Conservation (phyloP, 2,113 vertebrate genomes). For the Onychostoma macrolepis region DNA sequence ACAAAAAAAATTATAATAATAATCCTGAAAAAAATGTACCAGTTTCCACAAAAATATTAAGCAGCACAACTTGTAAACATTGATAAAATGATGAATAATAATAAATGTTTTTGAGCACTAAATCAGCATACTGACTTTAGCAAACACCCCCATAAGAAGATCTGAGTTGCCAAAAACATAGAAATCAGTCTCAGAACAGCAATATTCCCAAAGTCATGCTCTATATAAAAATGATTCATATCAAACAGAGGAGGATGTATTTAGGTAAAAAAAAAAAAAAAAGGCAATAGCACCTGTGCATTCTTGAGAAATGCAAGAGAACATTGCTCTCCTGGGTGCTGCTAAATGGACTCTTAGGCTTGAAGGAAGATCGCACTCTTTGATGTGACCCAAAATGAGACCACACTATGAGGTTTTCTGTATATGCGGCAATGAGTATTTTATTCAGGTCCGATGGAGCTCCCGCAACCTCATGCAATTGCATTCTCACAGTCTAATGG, state of each 20-base stretch:
- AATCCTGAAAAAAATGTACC: not conserved
- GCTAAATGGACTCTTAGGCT: slow-evolving; percentile 19
- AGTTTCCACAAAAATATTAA: not conserved
- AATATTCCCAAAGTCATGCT: not conserved
- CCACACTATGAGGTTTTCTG: slow-evolving; percentile 18
- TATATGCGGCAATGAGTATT: slow-evolving; percentile 11
- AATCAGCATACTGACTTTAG: not conserved
- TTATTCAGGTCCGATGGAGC: slow-evolving; percentile 48
- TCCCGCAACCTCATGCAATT: not conserved
- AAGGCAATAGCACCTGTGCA: not conserved
- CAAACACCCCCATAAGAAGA: not conserved
- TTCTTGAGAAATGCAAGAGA: slow-evolving; percentile 23
- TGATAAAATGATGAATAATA: not conserved
- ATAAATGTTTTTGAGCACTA: not conserved
- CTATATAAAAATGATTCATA: not conserved
- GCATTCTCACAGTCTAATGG: slow-evolving; percentile 27
- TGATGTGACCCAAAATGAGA: slow-evolving; percentile 20
- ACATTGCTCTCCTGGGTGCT: slow-evolving; percentile 5
- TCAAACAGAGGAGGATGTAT: not conserved
- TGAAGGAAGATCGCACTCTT: slow-evolving; percentile 8
- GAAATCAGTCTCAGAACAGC: not conserved
- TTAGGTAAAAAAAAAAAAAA: not conserved
- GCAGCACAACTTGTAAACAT: not conserved
- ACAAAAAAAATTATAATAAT: too few species aligned
- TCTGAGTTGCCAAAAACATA: not conserved